phyloP scores from a whole-genome alignment of 2,888 invertebrate genomes.

The Phengaris arion region DNA sequence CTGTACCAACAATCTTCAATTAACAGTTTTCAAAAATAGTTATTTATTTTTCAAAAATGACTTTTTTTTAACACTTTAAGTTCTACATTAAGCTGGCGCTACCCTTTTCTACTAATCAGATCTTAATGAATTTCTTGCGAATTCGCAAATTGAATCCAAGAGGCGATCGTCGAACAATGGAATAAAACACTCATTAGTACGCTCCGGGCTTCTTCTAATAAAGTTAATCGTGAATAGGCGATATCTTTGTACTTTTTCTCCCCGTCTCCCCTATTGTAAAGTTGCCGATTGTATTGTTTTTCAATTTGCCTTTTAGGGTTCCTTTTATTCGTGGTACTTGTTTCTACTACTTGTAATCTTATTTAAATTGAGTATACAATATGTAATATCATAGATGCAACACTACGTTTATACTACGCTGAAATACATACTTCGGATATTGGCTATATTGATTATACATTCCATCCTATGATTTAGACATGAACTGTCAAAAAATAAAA shows the following conservation, averaged over 20 bases:
- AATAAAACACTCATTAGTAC: slow-evolving; percentile 57
- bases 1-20: no score
- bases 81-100: background rate
- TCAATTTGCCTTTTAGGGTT: slow-evolving; percentile 29
- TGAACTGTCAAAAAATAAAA: no score
- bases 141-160: slow-evolving; percentile 39
- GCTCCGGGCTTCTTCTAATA: slow-evolving; percentile 63
- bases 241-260: slow-evolving; percentile 26
- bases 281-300: slow-evolving; percentile 47
- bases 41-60: no score
- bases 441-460: background rate
- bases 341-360: background rate
- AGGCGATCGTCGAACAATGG: slow-evolving; percentile 44
- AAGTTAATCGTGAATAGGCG: slow-evolving; percentile 62
- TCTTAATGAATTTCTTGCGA: slow-evolving; percentile 28
- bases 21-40: no score
- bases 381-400: no score
- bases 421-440: background rate
- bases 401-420: no score
- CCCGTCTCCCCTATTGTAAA: slow-evolving; percentile 1
- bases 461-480: no score
- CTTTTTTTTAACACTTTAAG: no score
- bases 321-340: background rate
- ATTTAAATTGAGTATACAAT: no score
- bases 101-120: background rate